Base-by-base conservation (phyloP, 2,797 vertebrate genomes). In the Sebastes cheni region DNA sequence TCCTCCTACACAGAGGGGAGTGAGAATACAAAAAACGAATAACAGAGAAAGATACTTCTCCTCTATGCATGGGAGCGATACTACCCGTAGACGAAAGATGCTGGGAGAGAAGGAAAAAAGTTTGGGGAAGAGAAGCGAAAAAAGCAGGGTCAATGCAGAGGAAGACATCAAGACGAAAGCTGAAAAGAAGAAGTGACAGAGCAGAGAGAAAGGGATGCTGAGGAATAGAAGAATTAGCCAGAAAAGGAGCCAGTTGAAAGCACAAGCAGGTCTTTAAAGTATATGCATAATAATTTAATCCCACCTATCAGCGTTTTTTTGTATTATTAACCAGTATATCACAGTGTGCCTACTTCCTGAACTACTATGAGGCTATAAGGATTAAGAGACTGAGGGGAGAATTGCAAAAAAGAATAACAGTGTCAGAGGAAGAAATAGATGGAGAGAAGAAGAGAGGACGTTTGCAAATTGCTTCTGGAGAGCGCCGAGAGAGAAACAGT, bases 401-500 rank as follows among this genome's bases (percentile, higher is more conserved):
- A 82, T 76, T 14, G 27, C 20, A 30, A 75, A 74, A 75, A 77
- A 77, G 54, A 84, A 88, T 72, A 83, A 86, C 69, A 42, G 64
- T 25, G 77, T 88, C 56, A 29, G 56, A 83, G 50, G 60, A 71
- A 74, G 79, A 81, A 75, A 83, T 55, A 69, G 72, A 71, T 69
- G 27, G 68, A 84, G 42, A 67, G 14, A 50, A 12, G 64, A 54
- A 60, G 55, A 60, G 50, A 68, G 77, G 70, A 64, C 81, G 79
- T 86, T 85, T 84, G 81, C 88, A 88, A 85, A 88, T 80, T 16
- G 56, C 72, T 79, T 86, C 83, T 54, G 76, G 70, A 82, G 64
- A 80, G 74, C 55, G 16, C 18, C 3, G 42, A 29, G 64, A 69
- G 81, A 87, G 75, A 81, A 84, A 13, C 87, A 81, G 71, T 55